Evolutionary conservation across 2,797 vertebrate species (phyloP).

Genomic region (Rhinichthys osculus): DNA sequence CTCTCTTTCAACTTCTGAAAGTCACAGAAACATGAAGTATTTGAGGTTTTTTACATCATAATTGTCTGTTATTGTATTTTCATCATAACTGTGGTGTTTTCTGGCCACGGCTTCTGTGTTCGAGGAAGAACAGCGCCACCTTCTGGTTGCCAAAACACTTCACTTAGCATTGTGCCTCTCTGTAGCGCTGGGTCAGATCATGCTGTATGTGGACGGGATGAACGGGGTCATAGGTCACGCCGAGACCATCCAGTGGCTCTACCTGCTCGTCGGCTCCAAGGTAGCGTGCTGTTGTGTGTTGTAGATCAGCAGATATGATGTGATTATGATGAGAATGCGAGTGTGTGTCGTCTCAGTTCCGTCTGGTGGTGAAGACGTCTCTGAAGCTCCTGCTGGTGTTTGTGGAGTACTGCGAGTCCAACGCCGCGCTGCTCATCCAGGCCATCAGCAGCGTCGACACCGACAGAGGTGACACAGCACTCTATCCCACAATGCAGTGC

Average conservation of each 20-base stretch:
- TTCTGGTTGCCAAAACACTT: neutral
- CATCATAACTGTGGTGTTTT: neutral
- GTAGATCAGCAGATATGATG: neutral
- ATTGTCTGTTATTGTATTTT: neutral
- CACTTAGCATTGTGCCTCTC: neutral
- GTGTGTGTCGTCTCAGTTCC: constrained; percentile 80
- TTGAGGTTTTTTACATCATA: neutral
- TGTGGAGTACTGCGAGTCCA: constrained; percentile 93
- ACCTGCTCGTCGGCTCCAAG: constrained; percentile 93
- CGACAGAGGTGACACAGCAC: constrained; percentile 72
- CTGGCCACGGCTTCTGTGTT: neutral
- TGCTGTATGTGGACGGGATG: constrained; percentile 98
- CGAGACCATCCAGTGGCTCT: constrained; percentile 94
- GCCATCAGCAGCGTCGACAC: constrained; percentile 84
- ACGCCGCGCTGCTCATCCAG: constrained; percentile 83
- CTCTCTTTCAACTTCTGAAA: neutral
- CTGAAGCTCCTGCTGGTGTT: constrained; percentile 94
- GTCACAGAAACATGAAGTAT: neutral
- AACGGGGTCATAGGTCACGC: constrained; percentile 92
- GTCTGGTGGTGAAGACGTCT: constrained; percentile 92
- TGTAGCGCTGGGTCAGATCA: constrained; percentile 94
- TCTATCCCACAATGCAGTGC: neutral
- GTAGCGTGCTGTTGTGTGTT: constrained; percentile 69
- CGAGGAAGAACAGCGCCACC: neutral
- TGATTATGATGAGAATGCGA: neutral